Evolutionary conservation across 1,140 invertebrate genomes (phyloP).

Genomic region (Ladona fulva): DNA sequence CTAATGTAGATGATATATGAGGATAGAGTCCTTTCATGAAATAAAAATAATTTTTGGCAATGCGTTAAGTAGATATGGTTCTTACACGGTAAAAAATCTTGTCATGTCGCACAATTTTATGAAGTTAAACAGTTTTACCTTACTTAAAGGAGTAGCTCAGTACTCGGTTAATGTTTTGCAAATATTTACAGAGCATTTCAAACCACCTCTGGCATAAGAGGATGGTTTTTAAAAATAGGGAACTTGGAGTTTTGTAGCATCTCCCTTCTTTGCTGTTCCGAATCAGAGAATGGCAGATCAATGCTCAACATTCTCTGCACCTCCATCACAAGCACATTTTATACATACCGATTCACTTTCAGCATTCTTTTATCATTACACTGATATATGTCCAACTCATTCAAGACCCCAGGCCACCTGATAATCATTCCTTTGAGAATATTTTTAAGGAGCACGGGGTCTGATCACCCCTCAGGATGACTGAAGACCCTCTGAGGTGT

Average conservation of each 20-base stretch:
- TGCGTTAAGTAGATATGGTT: neutral
- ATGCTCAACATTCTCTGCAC: too few species aligned
- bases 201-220: neutral
- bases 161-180: neutral
- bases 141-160: neutral
- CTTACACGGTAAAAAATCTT: slow-evolving; percentile 5
- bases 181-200: neutral
- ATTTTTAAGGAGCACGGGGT: neutral
- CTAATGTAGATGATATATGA: too few species aligned
- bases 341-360: neutral
- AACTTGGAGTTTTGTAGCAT: neutral
- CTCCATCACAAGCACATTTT: too few species aligned
- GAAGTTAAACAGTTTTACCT: neutral
- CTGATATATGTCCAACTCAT: neutral
- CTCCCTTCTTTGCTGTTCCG: too few species aligned
- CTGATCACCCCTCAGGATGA: neutral
- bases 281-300: too few species aligned
- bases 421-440: neutral
- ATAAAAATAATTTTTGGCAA: neutral
- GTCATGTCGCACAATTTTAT: neutral
- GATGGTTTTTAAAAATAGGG: neutral
- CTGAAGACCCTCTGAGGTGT: neutral
- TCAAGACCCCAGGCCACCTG: neutral
- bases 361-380: neutral
- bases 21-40: neutral